A percentile compares a stretch with the other conserved stretches of the same genome.
Conservation (phyloP, 2,113 vertebrate species). For the Dipodomys spectabilis region DNA sequence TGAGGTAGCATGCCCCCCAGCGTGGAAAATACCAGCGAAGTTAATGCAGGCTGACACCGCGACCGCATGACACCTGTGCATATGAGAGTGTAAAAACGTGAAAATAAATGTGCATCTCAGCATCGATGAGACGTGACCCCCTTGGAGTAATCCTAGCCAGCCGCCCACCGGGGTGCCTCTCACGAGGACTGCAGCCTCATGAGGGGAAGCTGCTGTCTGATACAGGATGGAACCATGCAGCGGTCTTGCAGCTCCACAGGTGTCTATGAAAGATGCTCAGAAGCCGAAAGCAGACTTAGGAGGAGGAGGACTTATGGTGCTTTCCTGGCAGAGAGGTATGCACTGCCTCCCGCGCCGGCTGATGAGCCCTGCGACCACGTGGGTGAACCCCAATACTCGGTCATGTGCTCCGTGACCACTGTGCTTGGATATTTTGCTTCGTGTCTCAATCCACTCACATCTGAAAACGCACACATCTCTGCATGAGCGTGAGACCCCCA, state of each 20-base stretch:
- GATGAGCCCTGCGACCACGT: not conserved
- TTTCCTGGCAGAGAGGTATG: not conserved
- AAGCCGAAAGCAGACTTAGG: no score
- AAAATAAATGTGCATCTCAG: not conserved
- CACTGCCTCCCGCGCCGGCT: no score
- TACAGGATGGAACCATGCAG: no score
- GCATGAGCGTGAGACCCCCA: not conserved
- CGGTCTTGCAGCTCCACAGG: not conserved
- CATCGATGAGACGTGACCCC: not conserved
- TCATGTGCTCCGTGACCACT: no score
- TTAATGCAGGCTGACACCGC: not conserved
- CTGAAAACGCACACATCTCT: not conserved
- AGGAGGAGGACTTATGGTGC: no score
- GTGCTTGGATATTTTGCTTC: not conserved
- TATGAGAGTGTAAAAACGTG: not conserved
- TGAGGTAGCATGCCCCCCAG: not conserved
- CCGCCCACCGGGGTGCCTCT: not conserved
- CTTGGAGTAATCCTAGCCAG: not conserved
- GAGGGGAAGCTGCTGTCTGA: not conserved
- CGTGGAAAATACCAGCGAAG: not conserved
- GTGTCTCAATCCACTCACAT: not conserved
- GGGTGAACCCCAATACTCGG: not conserved
- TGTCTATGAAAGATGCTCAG: not conserved
- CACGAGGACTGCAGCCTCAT: fast-evolving
- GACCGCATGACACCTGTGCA: not conserved